Percentiles rank a stretch among this genome's conserved stretches.
phyloP scores from a whole-genome alignment of 1,140 invertebrate species.

The Magallana gigas region DNA sequence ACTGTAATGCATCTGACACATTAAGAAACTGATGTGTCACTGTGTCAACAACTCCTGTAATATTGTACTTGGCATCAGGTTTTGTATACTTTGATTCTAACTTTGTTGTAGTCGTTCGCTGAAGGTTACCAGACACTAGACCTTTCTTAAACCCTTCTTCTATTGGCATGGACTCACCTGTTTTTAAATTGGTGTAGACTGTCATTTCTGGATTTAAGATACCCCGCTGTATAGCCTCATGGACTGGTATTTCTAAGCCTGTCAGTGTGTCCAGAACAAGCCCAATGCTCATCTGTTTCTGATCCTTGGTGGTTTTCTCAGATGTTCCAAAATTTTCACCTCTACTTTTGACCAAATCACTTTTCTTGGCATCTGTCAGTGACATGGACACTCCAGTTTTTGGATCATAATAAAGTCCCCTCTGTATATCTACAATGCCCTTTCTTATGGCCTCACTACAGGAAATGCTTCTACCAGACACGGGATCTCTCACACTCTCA shows the following conservation, averaged over 20 bases:
- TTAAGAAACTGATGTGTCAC: slow-evolving; percentile 76
- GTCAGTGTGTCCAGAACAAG: slow-evolving; percentile 84
- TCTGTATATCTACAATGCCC: slow-evolving; percentile 74
- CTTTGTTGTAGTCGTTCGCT: slow-evolving; percentile 75
- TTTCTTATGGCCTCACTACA: slow-evolving; percentile 80
- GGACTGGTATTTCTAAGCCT: slow-evolving; percentile 85
- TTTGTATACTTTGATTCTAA: slow-evolving; percentile 65
- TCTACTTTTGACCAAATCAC: slow-evolving; percentile 85
- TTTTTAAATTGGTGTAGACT: slow-evolving; percentile 81
- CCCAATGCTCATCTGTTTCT: slow-evolving; percentile 81
- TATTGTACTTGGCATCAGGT: slow-evolving; percentile 67
- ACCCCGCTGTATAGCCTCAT: slow-evolving; percentile 76
- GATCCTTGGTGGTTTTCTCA: slow-evolving; percentile 86
- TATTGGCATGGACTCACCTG: slow-evolving; percentile 80
- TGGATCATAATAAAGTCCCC: slow-evolving; percentile 86
- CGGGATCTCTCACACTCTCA: slow-evolving; percentile 82
- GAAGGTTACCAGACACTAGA: slow-evolving; percentile 84
- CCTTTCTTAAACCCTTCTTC: slow-evolving; percentile 90
- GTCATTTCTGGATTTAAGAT: slow-evolving; percentile 78
- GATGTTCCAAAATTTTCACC: slow-evolving; percentile 86
- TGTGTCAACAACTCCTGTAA: slow-evolving; percentile 92
- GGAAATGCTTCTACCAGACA: slow-evolving; percentile 86
- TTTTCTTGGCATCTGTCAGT: slow-evolving; percentile 87
- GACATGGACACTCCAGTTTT: slow-evolving; percentile 82
- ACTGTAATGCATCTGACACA: slow-evolving; percentile 74